phyloP scores from a whole-genome alignment of 2,797 vertebrate genomes.

The Periophthalmus magnuspinnatus region DNA sequence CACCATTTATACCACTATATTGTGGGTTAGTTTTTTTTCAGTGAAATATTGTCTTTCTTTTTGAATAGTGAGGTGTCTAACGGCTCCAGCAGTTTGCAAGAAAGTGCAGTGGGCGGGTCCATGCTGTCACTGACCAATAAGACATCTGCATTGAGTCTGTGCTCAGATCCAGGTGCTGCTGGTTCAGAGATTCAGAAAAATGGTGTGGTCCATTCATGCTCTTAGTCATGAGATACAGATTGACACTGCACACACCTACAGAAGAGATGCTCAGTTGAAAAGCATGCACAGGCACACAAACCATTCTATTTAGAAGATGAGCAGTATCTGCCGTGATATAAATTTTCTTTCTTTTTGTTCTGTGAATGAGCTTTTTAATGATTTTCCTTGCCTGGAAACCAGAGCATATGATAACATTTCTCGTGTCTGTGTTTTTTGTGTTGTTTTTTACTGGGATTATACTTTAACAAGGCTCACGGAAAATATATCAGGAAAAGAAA shows the following conservation, averaged over 20 bases:
- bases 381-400: constrained; percentile 99
- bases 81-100: constrained; percentile 86
- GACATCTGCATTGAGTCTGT: constrained; percentile 85
- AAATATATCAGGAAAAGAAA: constrained; percentile 51
- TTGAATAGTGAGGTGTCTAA: constrained; percentile 88
- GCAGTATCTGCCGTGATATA: constrained; percentile 99
- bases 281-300: constrained; percentile 80
- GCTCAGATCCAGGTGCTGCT: constrained; percentile 83
- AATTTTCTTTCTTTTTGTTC: constrained; percentile 99
- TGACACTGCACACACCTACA: constrained; percentile 34
- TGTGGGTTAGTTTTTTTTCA: neutral
- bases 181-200: constrained; percentile 87
- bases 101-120: constrained; percentile 75
- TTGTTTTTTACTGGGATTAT: constrained; percentile 52
- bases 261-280: constrained; percentile 67
- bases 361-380: constrained; percentile 99
- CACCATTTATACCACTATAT: neutral
- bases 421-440: constrained; percentile 72
- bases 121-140: constrained; percentile 89
- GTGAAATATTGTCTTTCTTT: constrained; percentile 1
- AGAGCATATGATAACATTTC: constrained; percentile 85
- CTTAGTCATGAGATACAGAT: constrained; percentile 67
- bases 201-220: constrained; percentile 84
- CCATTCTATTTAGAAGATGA: constrained; percentile 93
- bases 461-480: constrained; percentile 64